Conservation (phyloP, 2,113 vertebrate species). For the Romanogobio albipinnatus region DNA sequence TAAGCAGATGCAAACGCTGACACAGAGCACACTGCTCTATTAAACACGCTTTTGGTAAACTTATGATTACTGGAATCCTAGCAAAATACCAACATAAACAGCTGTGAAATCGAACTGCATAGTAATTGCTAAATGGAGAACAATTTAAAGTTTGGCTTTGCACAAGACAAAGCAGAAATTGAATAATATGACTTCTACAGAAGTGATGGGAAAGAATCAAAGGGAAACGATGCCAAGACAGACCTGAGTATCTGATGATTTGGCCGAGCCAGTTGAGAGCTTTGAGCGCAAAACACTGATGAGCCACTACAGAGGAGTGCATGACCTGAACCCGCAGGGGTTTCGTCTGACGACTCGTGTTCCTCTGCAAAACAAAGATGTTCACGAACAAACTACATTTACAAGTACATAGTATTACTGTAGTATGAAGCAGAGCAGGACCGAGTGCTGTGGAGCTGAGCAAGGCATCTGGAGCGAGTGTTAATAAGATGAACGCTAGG, state of each 20-base stretch:
- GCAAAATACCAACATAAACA: background rate
- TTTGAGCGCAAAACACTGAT: conserved; percentile 96
- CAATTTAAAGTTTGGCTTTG: background rate
- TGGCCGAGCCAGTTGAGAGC: conserved; percentile 90
- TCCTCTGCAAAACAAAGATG: conserved; percentile 79
- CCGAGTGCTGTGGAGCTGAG: too few relatives aligned
- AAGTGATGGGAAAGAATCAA: background rate
- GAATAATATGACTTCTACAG: background rate
- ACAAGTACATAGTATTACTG: background rate
- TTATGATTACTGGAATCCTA: background rate
- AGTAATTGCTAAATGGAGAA: background rate
- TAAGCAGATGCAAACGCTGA: background rate
- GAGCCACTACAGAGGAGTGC: conserved; percentile 95
- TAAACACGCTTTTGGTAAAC: background rate
- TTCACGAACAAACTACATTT: conserved; percentile 8
- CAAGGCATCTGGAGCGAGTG: too few relatives aligned
- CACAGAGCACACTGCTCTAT: background rate
- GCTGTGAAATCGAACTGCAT: background rate
- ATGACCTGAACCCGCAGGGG: conserved; percentile 96
- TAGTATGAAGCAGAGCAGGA: too few relatives aligned
- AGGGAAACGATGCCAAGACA: background rate
- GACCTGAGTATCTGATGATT: conserved; percentile 94
- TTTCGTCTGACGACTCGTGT: conserved; percentile 95
- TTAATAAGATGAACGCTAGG: too few relatives aligned
- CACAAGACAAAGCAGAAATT: background rate